Percentiles rank a stretch among this genome's conserved stretches.
Evolutionary conservation across 2,797 vertebrate species (phyloP).

Genomic region (Anabas testudineus): DNA sequence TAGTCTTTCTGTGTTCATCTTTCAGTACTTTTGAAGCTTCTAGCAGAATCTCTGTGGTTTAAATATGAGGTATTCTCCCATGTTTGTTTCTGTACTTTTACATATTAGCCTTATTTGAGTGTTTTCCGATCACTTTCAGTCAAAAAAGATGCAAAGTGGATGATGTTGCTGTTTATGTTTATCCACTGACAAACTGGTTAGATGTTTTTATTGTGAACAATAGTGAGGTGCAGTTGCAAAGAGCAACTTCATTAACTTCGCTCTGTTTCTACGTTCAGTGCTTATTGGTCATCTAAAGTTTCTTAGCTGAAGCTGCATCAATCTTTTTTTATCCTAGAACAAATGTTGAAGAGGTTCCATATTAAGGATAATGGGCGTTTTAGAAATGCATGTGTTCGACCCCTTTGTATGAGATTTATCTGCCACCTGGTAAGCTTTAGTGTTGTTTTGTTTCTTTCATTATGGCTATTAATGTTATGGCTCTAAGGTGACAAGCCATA

Average conservation of each 20-base stretch:
- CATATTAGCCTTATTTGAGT: background rate
- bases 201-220: background rate
- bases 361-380: background rate
- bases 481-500: conserved; percentile 7
- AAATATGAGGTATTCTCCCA: background rate
- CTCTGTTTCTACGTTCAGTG: too few species aligned
- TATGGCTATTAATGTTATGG: background rate
- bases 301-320: too few species aligned
- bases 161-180: too few species aligned
- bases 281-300: too few species aligned
- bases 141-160: background rate
- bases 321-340: background rate
- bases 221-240: conserved; percentile 31
- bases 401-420: conserved; percentile 2
- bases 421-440: conserved; percentile 19
- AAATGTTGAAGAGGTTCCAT: background rate
- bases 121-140: background rate
- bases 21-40: background rate
- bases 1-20: background rate
- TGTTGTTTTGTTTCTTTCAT: conserved; percentile 9
- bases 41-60: background rate
- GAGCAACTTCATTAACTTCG: background rate
- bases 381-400: conserved; percentile 5
- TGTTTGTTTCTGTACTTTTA: background rate
- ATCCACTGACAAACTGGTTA: too few species aligned